Base-by-base conservation (phyloP, 2,113 vertebrate species). In the Vireo altiloquus region DNA sequence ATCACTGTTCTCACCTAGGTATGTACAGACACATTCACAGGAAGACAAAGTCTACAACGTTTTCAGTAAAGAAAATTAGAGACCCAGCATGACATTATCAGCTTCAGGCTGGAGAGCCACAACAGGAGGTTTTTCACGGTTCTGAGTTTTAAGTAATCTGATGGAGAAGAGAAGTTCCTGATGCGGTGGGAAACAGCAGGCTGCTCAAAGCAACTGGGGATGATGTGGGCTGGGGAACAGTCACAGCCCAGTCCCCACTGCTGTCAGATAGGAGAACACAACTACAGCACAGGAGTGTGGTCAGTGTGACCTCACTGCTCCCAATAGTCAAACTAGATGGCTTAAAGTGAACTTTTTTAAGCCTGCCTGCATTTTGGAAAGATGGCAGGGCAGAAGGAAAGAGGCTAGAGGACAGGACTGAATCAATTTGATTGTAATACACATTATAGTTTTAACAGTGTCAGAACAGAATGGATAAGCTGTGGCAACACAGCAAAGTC, bases 51-150 rank as follows among this genome's bases (percentile, higher is more conserved):
- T 23, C 65, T 49, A 79, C 39, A 71, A 4, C 15, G 39, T 84
- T 59, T 80, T 91, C 6, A 69, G 21, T 33, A 66, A 71, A 80
- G 40, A 87, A 87, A 83, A 90, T 79, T 50, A 93, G 82, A 44
- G 19, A 54, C 28, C 16, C 31, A 76, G 46, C 11, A 9, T 13
- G 46, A 89, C 82, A 74, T 81, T 60, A 79, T 30, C 31, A 82
- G 33, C 27, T 57, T 71, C 54, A 90, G 42, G 33, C 35, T n/a
- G 25, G 28, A 87, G 46, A 79, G 40, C 21, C 66, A 69, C 54
- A 90, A 24, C 37, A 69, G 52, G 24, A 84, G 25, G 23, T 57
- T 86, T 57, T 46, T 27, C 54, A 74, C 2, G 65, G 60, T 53
- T 30, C 4, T 0, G 6, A 68, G 49, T 79, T 91, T 52, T 10